phyloP scores from a whole-genome alignment of 2,888 invertebrate genomes.

The Pyralis farinalis region DNA sequence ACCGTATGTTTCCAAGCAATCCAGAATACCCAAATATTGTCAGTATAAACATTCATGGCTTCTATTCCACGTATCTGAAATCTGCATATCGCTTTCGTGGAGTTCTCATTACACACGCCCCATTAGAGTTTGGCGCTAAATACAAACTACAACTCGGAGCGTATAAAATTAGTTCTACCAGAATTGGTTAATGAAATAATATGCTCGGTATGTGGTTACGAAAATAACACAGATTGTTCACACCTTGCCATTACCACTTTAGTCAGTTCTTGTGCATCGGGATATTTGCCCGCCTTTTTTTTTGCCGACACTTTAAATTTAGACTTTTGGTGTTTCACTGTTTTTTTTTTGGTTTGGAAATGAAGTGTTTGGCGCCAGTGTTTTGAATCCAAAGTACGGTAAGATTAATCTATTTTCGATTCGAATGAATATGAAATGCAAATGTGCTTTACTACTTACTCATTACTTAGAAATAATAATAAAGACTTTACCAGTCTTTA shows the following conservation, averaged over 20 bases:
- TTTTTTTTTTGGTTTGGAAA: slow-evolving; percentile 6
- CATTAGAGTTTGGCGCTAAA: slow-evolving; percentile 11
- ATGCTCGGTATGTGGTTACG: slow-evolving; percentile 49
- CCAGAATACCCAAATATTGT: too few species aligned
- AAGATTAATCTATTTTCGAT: neutral
- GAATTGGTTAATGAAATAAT: slow-evolving; percentile 33
- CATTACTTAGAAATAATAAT: too few species aligned
- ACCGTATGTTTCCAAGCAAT: too few species aligned
- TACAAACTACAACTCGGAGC: slow-evolving; percentile 15
- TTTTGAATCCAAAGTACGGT: slow-evolving; percentile 2
- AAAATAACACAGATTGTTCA: slow-evolving; percentile 64
- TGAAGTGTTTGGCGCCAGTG: slow-evolving; percentile 5
- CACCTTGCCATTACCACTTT: slow-evolving; percentile 51
- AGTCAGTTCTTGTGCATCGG: slow-evolving; percentile 51
- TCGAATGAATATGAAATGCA: too few species aligned
- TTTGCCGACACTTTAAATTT: slow-evolving; percentile 21
- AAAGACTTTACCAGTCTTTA: too few species aligned
- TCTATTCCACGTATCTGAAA: neutral
- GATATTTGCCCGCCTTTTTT: slow-evolving; percentile 53
- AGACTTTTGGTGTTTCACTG: slow-evolving; percentile 16
- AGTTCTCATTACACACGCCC: slow-evolving; percentile 11
- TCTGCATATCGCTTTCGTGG: neutral
- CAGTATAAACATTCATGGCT: too few species aligned
- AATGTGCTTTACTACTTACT: too few species aligned
- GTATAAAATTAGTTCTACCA: slow-evolving; percentile 26